Evolutionary conservation across 2,113 vertebrate genomes (phyloP).

Genomic region (Vidua macroura): DNA sequence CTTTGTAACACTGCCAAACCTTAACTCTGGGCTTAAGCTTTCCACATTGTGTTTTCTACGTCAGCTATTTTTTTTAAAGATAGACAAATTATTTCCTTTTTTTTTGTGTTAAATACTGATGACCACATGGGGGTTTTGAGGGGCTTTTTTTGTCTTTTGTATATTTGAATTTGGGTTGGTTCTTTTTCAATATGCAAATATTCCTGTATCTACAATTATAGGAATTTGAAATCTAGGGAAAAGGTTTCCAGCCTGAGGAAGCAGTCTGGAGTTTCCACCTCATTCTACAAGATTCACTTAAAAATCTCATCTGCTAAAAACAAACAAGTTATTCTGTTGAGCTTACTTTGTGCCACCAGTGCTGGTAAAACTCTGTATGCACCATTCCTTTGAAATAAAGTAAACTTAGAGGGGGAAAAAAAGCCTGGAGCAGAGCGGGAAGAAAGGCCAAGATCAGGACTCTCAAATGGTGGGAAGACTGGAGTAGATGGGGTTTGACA

Average conservation of each 20-base stretch:
- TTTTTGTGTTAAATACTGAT: background rate
- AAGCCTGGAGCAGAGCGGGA: background rate
- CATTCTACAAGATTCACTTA: background rate
- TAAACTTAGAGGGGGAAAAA: background rate
- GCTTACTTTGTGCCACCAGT: background rate
- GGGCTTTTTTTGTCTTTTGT: background rate
- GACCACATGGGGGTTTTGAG: rapidly evolving
- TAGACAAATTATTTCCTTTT: background rate
- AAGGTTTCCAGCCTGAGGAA: background rate
- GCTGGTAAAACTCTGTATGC: background rate
- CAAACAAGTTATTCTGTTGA: background rate
- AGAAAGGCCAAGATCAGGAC: background rate
- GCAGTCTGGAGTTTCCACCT: background rate
- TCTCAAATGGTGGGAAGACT: background rate
- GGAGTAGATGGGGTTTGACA: background rate
- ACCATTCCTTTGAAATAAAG: background rate
- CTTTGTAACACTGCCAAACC: background rate
- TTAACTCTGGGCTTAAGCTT: background rate
- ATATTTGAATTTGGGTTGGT: background rate
- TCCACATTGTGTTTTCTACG: background rate
- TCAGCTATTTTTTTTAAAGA: background rate
- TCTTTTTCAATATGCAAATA: background rate
- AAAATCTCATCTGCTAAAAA: background rate
- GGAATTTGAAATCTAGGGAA: background rate
- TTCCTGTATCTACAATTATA: background rate